Percentiles rank a stretch among this genome's conserved stretches.
These are phyloP conservation scores for Parnassius smintheus DNA, from an alignment of 2,888 invertebrate species.

Conservation along the genomic window DNA sequence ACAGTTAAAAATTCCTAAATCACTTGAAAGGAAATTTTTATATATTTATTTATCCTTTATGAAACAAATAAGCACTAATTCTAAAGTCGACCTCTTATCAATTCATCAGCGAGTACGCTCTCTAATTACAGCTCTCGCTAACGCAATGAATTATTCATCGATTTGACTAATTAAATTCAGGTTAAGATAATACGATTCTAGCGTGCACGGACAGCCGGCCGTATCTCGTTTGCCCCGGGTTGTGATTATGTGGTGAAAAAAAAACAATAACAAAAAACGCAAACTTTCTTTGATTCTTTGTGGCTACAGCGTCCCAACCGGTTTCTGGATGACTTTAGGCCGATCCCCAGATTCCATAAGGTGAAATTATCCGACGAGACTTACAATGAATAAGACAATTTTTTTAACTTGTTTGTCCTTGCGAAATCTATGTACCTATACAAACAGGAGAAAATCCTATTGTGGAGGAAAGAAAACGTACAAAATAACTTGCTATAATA, in stretches of 20 bases:
- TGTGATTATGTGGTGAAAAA: constrained; percentile 18
- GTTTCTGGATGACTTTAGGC: constrained; percentile 15
- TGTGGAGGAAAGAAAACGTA: too few species aligned
- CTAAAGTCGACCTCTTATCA: constrained; percentile 1
- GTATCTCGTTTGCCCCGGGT: neutral
- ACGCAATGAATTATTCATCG: constrained; percentile 36
- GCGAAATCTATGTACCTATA: too few species aligned
- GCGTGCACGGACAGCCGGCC: constrained; percentile 8
- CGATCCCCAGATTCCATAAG: constrained; percentile 4
- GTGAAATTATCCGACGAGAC: constrained; percentile 1
- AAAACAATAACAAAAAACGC: constrained; percentile 11
- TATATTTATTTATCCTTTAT: neutral
- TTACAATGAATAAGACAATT: neutral
- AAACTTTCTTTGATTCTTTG: constrained; percentile 22
- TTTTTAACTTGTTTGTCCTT: neutral
- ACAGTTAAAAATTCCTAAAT: too few species aligned
- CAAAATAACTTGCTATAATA: too few species aligned
- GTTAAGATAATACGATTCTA: constrained; percentile 28
- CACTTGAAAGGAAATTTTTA: too few species aligned
- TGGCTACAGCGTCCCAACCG: constrained; percentile 10
- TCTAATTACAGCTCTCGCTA: constrained; percentile 14
- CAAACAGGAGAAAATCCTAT: too few species aligned
- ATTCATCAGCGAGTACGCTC: constrained; percentile 2
- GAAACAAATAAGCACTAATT: constrained; percentile 14
- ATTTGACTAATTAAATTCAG: constrained; percentile 34